Evolutionary conservation across 2,888 invertebrate species (phyloP).

Genomic region (Alloplasta piceator): DNA sequence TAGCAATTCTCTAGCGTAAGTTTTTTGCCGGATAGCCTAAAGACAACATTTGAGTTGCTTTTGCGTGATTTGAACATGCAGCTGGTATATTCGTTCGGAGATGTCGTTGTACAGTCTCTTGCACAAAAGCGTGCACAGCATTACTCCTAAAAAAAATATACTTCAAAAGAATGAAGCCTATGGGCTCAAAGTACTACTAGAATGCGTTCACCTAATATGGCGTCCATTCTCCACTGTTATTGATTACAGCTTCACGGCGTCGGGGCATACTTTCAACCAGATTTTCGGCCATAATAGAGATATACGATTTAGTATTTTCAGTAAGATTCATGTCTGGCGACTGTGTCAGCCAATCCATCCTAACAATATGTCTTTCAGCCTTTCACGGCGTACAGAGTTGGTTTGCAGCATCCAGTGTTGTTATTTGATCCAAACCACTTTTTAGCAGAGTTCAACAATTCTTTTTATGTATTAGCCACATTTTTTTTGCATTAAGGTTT

Average conservation of each 20-base stretch:
- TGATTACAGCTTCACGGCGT: no score
- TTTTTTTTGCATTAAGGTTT: conserved; percentile 26
- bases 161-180: not conserved
- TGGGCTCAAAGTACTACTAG: no score
- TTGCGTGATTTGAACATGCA: no score
- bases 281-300: no score
- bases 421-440: conserved; percentile 46
- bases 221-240: no score
- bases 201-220: no score
- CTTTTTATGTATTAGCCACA: conserved; percentile 48
- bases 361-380: conserved; percentile 64
- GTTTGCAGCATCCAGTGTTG: conserved; percentile 65
- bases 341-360: conserved; percentile 65
- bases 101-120: not conserved
- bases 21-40: no score
- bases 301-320: conserved; percentile 38
- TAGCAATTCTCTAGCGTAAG: no score
- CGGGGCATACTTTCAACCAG: no score
- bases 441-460: conserved; percentile 44
- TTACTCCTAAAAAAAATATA: not conserved
- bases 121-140: conserved; percentile 8
- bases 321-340: conserved; percentile 69
- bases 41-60: no score
- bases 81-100: no score
- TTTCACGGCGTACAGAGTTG: conserved; percentile 67